Conservation (phyloP, 2,797 vertebrate species). For the Monodelphis domestica region DNA sequence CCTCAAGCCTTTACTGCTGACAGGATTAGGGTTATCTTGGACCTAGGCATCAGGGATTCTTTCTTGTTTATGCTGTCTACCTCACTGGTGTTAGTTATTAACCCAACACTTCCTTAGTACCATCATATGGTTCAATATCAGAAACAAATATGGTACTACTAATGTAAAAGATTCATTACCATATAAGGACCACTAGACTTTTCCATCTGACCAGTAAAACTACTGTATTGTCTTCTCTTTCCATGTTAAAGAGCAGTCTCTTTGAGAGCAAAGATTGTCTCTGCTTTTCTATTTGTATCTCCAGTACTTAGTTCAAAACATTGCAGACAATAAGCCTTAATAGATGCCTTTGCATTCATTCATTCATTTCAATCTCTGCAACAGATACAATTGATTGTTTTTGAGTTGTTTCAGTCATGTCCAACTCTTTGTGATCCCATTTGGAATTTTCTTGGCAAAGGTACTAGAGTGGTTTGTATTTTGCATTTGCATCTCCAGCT, state of each 20-base stretch:
- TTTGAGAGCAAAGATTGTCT: not conserved
- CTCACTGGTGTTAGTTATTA: not conserved
- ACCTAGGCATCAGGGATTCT: not conserved
- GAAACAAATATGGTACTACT: not conserved
- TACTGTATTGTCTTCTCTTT: not conserved
- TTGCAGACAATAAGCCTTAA: not conserved
- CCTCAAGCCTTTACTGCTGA: conserved; percentile 50
- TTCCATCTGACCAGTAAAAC: not conserved
- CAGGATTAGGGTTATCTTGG: not conserved
- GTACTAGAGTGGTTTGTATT: too few species aligned
- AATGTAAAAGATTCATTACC: not conserved
- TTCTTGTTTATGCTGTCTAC: not conserved
- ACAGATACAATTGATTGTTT: not conserved
- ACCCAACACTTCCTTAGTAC: not conserved
- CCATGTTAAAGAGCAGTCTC: not conserved
- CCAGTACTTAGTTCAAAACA: not conserved
- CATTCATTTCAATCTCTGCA: not conserved
- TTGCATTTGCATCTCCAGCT: too few species aligned
- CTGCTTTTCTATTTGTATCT: not conserved
- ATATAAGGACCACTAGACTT: not conserved
- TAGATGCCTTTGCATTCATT: not conserved
- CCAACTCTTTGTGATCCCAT: too few species aligned
- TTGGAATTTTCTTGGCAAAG: too few species aligned
- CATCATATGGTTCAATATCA: not conserved
- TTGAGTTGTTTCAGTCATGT: too few species aligned